Percentiles rank a stretch among this genome's conserved stretches.
phyloP scores from a whole-genome alignment of 2,113 vertebrate genomes.

The Muscicapa adusta region DNA sequence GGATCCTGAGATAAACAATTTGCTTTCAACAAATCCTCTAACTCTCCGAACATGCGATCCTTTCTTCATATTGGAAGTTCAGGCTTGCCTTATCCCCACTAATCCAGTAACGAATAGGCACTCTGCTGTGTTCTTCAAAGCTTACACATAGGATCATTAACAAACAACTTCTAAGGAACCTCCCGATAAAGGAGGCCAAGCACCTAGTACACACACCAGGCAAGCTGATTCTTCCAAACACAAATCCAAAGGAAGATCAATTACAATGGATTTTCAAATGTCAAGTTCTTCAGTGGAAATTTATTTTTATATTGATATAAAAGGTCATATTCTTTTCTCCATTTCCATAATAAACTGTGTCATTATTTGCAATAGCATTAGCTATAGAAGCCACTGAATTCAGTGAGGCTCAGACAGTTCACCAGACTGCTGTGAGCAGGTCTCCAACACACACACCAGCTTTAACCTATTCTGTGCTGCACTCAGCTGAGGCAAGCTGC shows the following conservation, averaged over 20 bases:
- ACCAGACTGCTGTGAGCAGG: background rate
- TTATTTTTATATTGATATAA: background rate
- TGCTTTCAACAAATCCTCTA: background rate
- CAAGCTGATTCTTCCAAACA: background rate
- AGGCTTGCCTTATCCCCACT: background rate
- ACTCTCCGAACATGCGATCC: background rate
- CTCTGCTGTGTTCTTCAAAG: background rate
- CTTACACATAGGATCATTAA: background rate
- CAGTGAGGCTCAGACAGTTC: background rate
- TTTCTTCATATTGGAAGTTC: background rate
- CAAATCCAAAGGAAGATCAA: background rate
- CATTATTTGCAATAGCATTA: background rate
- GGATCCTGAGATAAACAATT: background rate
- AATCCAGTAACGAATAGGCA: background rate
- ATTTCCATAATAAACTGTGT: background rate
- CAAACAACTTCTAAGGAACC: background rate
- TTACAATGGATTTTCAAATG: slow-evolving; percentile 1
- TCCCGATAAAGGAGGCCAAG: background rate
- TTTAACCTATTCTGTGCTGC: background rate
- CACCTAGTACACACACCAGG: background rate
- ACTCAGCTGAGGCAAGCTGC: background rate
- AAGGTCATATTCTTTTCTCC: background rate
- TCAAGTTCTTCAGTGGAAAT: background rate
- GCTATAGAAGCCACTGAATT: background rate
- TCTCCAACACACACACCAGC: background rate